Percentiles rank a stretch among this genome's conserved stretches.
phyloP scores from a whole-genome alignment of 2,888 invertebrate genomes.

The Polymixis flavicincta region DNA sequence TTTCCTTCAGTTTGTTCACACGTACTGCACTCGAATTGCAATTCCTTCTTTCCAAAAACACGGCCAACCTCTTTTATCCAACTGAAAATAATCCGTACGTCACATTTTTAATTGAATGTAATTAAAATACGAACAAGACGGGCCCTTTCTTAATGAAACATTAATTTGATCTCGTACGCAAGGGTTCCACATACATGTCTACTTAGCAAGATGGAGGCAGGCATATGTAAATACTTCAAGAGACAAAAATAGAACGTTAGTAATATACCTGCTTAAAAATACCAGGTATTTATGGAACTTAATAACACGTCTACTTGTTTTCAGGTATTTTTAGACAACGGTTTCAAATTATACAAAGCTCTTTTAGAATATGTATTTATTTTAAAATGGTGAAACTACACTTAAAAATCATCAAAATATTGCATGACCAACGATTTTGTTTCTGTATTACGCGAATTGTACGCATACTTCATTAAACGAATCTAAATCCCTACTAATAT shows the following conservation, averaged over 20 bases:
- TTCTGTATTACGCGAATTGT: no score
- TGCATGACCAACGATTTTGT: background rate
- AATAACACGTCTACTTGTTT: background rate
- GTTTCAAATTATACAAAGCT: background rate
- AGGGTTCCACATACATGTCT: constrained; percentile 39
- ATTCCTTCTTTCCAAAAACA: background rate
- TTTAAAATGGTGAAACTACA: background rate
- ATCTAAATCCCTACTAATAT: no score
- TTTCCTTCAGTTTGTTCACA: background rate
- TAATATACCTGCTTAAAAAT: constrained; percentile 7
- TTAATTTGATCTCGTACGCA: constrained; percentile 54
- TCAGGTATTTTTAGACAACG: background rate
- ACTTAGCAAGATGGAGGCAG: constrained; percentile 25
- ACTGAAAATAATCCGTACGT: constrained; percentile 46
- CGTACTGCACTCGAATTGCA: background rate
- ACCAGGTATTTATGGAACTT: constrained; percentile 16
- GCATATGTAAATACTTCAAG: constrained; percentile 10
- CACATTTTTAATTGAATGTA: constrained; percentile 64
- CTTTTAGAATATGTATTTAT: background rate
- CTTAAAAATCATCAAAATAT: background rate
- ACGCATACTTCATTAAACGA: no score
- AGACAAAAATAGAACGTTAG: constrained; percentile 40
- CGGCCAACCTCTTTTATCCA: constrained; percentile 1
- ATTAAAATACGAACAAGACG: constrained; percentile 64
- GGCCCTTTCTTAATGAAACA: constrained; percentile 68